Conservation (phyloP, 2,888 invertebrate species). For the Noctua pronuba region DNA sequence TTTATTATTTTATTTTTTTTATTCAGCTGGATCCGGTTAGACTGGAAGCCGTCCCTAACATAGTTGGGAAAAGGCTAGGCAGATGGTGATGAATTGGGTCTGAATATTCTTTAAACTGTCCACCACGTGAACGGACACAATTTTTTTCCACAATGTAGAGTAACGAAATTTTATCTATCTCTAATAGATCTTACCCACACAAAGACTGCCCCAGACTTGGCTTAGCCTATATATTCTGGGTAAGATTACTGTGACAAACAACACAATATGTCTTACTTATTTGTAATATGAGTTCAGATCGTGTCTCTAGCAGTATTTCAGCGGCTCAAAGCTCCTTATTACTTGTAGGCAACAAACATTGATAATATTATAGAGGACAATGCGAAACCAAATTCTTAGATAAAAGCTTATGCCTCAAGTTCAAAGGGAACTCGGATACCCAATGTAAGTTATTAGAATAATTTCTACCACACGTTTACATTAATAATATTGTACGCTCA, state of each 20-base stretch:
- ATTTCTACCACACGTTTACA: slow-evolving; percentile 1
- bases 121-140: not conserved
- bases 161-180: not conserved
- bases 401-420: slow-evolving; percentile 23
- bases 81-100: not conserved
- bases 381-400: slow-evolving; percentile 21
- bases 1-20: too few relatives aligned
- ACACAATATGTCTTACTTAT: slow-evolving; percentile 37
- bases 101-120: not conserved
- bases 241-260: slow-evolving; percentile 19
- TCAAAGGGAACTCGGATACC: slow-evolving; percentile 25
- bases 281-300: slow-evolving; percentile 21
- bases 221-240: slow-evolving; percentile 11
- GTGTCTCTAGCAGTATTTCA: not conserved
- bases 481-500: slow-evolving; percentile 5
- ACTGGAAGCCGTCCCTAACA: too few relatives aligned
- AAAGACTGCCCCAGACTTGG: slow-evolving; percentile 17
- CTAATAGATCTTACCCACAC: not conserved
- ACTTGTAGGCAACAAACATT: slow-evolving; percentile 27
- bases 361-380: slow-evolving; percentile 9
- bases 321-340: slow-evolving; percentile 2
- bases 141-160: not conserved
- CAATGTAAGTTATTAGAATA: slow-evolving; percentile 22
- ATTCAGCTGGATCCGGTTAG: too few relatives aligned
- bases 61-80: too few relatives aligned